A percentile compares a stretch with the other conserved stretches of the same genome.
phyloP scores from a whole-genome alignment of 2,888 invertebrate species.

The Pollenia angustigena region DNA sequence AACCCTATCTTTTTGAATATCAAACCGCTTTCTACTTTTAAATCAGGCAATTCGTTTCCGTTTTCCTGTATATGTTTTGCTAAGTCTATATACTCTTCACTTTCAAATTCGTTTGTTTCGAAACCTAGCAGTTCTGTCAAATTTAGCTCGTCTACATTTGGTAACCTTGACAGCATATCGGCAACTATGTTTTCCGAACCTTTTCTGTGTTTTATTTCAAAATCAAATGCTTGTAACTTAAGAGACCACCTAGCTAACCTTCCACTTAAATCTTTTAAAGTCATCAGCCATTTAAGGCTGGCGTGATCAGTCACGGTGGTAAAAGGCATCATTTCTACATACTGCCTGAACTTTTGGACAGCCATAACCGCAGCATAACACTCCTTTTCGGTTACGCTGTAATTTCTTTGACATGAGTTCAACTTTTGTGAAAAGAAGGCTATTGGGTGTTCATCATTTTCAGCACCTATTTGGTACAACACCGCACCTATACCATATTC shows the following conservation, averaged over 20 bases:
- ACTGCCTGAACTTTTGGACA: constrained; percentile 30
- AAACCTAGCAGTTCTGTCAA: constrained; percentile 6
- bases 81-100: constrained; percentile 4
- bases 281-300: constrained; percentile 11
- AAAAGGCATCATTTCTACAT: constrained; percentile 26
- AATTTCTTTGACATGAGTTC: constrained; percentile 62
- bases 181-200: constrained; percentile 22
- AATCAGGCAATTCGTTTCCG: too few relatives aligned
- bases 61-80: neutral
- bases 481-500: neutral
- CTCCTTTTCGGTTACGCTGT: constrained; percentile 65
- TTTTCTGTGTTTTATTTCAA: constrained; percentile 51
- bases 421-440: constrained; percentile 66
- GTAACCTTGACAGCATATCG: neutral
- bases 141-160: neutral
- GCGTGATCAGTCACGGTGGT: constrained; percentile 27
- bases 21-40: too few relatives aligned
- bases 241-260: constrained; percentile 40
- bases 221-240: neutral
- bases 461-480: constrained; percentile 30
- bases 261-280: neutral
- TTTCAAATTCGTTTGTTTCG: constrained; percentile 29
- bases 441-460: constrained; percentile 51
- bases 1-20: too few relatives aligned
- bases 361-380: constrained; percentile 55